These are phyloP conservation scores for Nannospalax galili DNA, from an alignment of 2,113 vertebrate genomes.

Conservation along the genomic window DNA sequence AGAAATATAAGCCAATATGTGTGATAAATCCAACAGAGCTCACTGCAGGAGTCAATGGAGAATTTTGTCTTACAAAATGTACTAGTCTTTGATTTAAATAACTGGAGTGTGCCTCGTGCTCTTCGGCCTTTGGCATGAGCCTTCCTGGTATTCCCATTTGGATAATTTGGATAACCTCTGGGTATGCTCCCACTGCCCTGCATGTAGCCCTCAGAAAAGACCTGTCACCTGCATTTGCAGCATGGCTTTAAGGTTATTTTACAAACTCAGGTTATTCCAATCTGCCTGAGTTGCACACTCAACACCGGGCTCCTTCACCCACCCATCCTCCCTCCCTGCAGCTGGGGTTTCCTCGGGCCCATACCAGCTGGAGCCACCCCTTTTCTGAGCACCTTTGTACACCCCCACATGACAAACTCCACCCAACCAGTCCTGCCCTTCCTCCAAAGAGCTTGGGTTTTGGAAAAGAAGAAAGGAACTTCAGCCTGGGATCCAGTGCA, in stretches of 20 bases:
- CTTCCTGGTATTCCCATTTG: background rate
- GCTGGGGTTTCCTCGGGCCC: background rate
- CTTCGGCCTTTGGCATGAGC: background rate
- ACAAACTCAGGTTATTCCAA: background rate
- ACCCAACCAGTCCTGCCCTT: background rate
- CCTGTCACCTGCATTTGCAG: background rate
- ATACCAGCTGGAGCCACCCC: background rate
- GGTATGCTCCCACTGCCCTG: background rate
- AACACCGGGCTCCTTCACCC: background rate
- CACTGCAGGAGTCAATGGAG: background rate
- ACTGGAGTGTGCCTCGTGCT: too few relatives aligned
- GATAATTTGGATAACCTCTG: background rate
- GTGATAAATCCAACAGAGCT: background rate
- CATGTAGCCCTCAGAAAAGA: background rate
- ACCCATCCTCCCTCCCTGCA: background rate
- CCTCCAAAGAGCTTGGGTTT: background rate
- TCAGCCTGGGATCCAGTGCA: background rate
- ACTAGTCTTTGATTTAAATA: background rate
- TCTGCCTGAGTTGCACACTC: background rate
- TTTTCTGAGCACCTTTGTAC: background rate
- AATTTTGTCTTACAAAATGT: background rate
- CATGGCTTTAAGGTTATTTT: background rate
- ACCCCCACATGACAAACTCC: background rate
- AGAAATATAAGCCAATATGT: background rate
- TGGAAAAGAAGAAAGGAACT: background rate